Evolutionary conservation across 2,113 vertebrate species (phyloP).

Genomic region (Casuarius casuarius): DNA sequence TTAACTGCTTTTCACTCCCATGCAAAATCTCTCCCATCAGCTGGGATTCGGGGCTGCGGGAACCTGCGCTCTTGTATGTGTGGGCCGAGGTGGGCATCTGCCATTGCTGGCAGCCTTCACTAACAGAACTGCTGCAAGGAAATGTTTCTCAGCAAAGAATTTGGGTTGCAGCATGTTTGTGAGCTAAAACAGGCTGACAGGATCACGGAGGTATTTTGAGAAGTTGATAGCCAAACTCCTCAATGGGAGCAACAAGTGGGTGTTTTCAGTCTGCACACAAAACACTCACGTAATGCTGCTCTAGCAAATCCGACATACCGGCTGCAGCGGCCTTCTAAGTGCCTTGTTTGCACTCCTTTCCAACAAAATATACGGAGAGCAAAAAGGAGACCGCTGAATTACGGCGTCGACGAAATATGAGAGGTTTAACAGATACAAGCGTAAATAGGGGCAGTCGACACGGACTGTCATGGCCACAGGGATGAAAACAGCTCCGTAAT

Average conservation of each 20-base stretch:
- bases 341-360: neutral
- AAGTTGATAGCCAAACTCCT: neutral
- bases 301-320: rapidly evolving
- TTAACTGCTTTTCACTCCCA: neutral
- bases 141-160: neutral
- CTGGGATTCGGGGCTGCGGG: neutral
- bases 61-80: neutral
- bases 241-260: neutral
- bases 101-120: neutral
- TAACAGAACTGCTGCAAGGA: rapidly evolving
- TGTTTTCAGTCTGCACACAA: neutral
- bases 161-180: neutral
- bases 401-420: neutral
- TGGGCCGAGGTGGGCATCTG: rapidly evolving
- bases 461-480: neutral
- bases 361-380: neutral
- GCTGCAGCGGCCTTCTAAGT: neutral
- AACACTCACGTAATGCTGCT: neutral
- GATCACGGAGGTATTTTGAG: neutral
- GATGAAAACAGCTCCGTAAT: neutral
- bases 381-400: neutral
- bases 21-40: too few relatives aligned
- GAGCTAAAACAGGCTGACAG: neutral
- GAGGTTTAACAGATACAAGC: neutral
- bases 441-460: neutral